phyloP scores from a whole-genome alignment of 2,797 vertebrate species.

The Percopsis omiscomaycus region DNA sequence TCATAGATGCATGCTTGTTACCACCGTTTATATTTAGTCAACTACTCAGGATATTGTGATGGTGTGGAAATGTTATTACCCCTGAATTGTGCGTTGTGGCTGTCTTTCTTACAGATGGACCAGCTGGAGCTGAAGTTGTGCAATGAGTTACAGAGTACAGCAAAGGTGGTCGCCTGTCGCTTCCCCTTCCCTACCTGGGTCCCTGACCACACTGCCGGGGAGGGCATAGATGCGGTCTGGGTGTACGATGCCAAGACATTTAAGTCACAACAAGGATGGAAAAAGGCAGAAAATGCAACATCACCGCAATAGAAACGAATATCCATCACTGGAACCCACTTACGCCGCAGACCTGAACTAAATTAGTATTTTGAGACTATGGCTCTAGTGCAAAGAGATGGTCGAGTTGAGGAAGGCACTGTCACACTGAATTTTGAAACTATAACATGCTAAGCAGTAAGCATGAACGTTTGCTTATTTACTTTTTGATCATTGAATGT shows the following conservation, averaged over 20 bases:
- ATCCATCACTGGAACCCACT: not conserved
- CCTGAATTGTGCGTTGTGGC: not conserved
- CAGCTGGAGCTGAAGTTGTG: constrained; percentile 87
- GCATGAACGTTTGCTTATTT: too few relatives aligned
- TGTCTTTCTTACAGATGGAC: constrained; percentile 83
- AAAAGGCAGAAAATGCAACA: constrained; percentile 9
- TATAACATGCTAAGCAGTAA: too few relatives aligned
- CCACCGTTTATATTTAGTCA: too few relatives aligned
- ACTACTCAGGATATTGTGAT: too few relatives aligned
- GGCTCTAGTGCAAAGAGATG: too few relatives aligned
- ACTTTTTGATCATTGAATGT: too few relatives aligned
- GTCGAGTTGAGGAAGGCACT: too few relatives aligned
- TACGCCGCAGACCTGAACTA: not conserved
- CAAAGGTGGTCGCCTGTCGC: constrained; percentile 91
- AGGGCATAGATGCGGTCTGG: constrained; percentile 93
- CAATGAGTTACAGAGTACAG: constrained; percentile 78
- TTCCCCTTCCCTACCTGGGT: constrained; percentile 94
- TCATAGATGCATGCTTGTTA: too few relatives aligned
- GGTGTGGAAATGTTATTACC: too few relatives aligned
- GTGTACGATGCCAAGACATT: constrained; percentile 80
- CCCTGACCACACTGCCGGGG: constrained; percentile 80
- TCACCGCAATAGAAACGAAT: not conserved
- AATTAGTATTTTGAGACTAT: not conserved
- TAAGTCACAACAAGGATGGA: constrained; percentile 37
- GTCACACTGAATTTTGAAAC: too few relatives aligned